Percentiles rank a stretch among this genome's conserved stretches.
Conservation (phyloP, 2,113 vertebrate genomes). For the Calcarius ornatus region DNA sequence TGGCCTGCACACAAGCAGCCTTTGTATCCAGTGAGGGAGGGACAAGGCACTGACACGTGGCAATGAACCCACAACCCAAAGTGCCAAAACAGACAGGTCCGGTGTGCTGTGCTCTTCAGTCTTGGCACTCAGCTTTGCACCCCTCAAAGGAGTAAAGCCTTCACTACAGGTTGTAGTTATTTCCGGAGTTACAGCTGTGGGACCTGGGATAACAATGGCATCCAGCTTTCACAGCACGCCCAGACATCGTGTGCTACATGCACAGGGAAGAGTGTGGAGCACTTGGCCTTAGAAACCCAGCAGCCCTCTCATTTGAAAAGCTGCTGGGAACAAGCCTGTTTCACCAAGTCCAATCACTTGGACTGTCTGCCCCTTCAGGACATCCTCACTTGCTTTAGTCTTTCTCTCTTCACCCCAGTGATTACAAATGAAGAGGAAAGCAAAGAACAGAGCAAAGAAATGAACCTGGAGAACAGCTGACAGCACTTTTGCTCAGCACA, state of each 20-base stretch:
- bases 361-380: conserved; percentile 19
- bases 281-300: background rate
- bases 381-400: background rate
- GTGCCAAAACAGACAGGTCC: background rate
- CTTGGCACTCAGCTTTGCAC: background rate
- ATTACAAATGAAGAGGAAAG: conserved; percentile 26
- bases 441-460: conserved; percentile 4
- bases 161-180: background rate
- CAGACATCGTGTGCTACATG: background rate
- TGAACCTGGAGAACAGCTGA: conserved; percentile 31
- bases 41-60: fast-evolving
- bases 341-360: background rate
- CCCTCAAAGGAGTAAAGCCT: background rate
- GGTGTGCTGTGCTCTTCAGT: fast-evolving
- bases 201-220: background rate
- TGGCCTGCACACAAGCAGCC: background rate
- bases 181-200: background rate
- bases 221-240: background rate
- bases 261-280: background rate
- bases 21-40: background rate
- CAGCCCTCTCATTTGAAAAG: background rate
- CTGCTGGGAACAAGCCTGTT: background rate
- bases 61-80: background rate
- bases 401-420: background rate
- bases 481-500: background rate